Evolutionary conservation across 2,797 vertebrate species (phyloP).

Genomic region (Microchirus variegatus): DNA sequence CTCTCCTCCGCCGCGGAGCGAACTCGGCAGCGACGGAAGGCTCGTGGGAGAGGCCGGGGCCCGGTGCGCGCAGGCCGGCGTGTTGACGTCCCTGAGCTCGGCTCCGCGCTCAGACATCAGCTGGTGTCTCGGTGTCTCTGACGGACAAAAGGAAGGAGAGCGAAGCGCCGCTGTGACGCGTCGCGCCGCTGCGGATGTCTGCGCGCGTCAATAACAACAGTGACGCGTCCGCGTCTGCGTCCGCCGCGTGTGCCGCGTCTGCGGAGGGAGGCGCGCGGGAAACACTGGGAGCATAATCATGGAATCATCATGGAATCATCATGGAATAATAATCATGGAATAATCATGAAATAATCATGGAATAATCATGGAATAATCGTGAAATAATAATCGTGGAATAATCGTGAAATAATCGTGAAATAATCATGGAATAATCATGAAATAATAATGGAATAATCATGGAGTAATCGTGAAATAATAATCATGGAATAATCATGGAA

Average conservation of each 20-base stretch:
- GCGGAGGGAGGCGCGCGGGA: slow-evolving; percentile 45
- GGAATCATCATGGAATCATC: too few relatives aligned
- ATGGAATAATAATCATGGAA: too few relatives aligned
- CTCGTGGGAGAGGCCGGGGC: too few relatives aligned
- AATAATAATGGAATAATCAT: too few relatives aligned
- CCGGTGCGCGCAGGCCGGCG: slow-evolving; percentile 48
- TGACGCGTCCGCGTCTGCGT: slow-evolving; percentile 40
- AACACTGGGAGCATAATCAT: too few relatives aligned
- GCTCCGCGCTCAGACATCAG: slow-evolving; percentile 31
- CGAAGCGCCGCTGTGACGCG: slow-evolving; percentile 39
- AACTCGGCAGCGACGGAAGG: slow-evolving; percentile 36
- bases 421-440: too few relatives aligned
- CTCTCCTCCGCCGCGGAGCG: slow-evolving; percentile 53
- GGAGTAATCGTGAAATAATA: too few relatives aligned
- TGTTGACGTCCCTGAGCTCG: slow-evolving; percentile 61
- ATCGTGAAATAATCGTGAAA: too few relatives aligned
- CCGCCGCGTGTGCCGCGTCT: slow-evolving; percentile 45
- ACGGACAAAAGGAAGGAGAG: slow-evolving; percentile 47
- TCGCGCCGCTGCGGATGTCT: slow-evolving; percentile 54
- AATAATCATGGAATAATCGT: too few relatives aligned
- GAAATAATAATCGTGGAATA: too few relatives aligned
- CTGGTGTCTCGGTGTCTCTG: slow-evolving; percentile 38
- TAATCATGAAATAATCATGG: too few relatives aligned
- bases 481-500: too few relatives aligned
- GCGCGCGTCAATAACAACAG: slow-evolving; percentile 48